Evolutionary conservation across 2,113 vertebrate genomes (phyloP), one percentile per base, ranked within the genome.

Genomic region (Barbus barbus): DNA sequence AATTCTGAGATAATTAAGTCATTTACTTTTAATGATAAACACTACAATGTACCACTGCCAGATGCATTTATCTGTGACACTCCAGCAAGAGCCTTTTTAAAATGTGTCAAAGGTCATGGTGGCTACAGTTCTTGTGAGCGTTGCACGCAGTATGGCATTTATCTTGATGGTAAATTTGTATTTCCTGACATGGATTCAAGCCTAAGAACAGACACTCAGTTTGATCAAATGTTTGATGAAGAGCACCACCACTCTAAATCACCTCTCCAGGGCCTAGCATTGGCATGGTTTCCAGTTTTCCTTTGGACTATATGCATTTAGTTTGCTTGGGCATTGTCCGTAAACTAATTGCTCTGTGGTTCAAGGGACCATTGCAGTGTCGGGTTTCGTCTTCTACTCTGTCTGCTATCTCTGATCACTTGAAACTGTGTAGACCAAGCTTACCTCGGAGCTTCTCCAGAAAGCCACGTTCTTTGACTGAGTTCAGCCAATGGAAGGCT

Each of bases 101-200:
- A 69, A 69, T 69, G n/a, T n/a, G 65, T 36, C 65, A 69, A 69
- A 38, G 33, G 65, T 38, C 65, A 69, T 69, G 65, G 65, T 9
- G 65, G 65, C 18, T 38, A 69, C 18, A 69, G 65, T 69, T 69
- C 65, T 69, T 69, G 65, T 69, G 65, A 69, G 33, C 33, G 18
- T 36, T 33, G 65, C 48, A 51, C 48, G 9, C 48, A 51, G 16
- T 6, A 18, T 51, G 48, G 48, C 5, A 2, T 51, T 51, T 51
- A 51, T 51, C 48, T 18, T 51, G 48, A 51, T 51, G 48, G 48
- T 5, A 51, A 51, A 51, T 16, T 69, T 69, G 65, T 69, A 18
- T 69, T 36, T 69, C 65, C 31, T 69, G 31, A 69, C 14, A 36
- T 69, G 7, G 31, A 69, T 69, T 33, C 16, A 5, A 69, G 65